Percentiles rank a stretch among this genome's conserved stretches.
Evolutionary conservation across 2,797 vertebrate genomes (phyloP).

Genomic region (Fringilla coelebs): DNA sequence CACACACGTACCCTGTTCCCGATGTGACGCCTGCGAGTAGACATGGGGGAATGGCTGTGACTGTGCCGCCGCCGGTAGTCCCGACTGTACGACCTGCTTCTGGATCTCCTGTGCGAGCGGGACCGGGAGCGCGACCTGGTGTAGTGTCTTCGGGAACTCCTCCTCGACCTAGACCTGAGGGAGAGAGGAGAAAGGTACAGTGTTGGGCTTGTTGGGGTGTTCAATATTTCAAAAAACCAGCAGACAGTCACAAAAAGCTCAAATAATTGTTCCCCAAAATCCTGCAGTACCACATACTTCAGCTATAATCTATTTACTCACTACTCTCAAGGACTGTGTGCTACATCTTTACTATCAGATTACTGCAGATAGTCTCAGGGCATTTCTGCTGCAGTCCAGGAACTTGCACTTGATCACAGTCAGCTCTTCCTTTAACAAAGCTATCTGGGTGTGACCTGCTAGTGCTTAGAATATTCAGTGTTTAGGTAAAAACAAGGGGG

Average conservation of each 20-base stretch:
- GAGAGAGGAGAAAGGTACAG: neutral
- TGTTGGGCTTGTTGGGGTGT: neutral
- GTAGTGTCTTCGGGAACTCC: constrained; percentile 90
- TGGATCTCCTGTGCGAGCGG: constrained; percentile 86
- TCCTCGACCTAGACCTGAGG: constrained; percentile 87
- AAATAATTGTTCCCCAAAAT: neutral
- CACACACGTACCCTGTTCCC: constrained; percentile 86
- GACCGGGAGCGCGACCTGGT: constrained; percentile 89
- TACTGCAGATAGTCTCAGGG: neutral
- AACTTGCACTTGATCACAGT: neutral
- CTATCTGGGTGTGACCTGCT: neutral
- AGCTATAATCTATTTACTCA: neutral
- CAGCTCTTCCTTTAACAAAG: neutral
- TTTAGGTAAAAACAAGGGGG: neutral
- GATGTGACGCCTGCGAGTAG: constrained; percentile 90
- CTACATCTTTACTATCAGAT: neutral
- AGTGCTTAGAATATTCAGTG: neutral
- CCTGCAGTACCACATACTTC: neutral
- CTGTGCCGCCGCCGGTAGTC: constrained; percentile 88
- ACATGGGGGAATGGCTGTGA: constrained; percentile 96
- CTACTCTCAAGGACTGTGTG: neutral
- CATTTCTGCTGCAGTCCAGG: neutral
- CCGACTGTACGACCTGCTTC: constrained; percentile 90
- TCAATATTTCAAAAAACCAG: neutral
- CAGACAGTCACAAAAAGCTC: neutral